These are phyloP conservation scores for Laticauda colubrina DNA, from an alignment of 2,113 vertebrate genomes.

Conservation along the genomic window DNA sequence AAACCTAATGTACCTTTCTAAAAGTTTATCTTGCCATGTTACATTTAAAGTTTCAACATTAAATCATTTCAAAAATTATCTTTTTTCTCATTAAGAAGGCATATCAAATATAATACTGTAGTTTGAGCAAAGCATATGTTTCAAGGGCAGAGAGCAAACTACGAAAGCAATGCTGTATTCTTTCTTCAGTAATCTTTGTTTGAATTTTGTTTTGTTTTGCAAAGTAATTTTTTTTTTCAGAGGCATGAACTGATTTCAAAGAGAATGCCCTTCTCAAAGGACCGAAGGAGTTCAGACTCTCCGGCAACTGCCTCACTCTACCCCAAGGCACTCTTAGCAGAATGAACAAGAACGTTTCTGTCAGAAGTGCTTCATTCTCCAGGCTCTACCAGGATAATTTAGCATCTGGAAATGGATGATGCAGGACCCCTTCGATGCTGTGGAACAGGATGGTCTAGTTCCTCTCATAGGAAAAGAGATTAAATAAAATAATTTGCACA, in stretches of 20 bases:
- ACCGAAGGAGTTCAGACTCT: background rate
- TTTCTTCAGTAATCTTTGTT: background rate
- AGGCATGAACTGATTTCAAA: background rate
- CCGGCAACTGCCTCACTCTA: background rate
- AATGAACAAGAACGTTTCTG: background rate
- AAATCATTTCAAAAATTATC: background rate
- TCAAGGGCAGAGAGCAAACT: background rate
- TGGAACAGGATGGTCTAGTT: background rate
- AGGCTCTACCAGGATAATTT: background rate
- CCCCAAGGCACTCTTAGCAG: background rate
- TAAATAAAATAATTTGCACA: background rate
- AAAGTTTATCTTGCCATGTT: background rate
- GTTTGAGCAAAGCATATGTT: background rate
- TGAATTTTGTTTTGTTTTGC: background rate
- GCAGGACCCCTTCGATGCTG: background rate
- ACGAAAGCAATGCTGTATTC: background rate
- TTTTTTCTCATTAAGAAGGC: background rate
- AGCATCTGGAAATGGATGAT: background rate
- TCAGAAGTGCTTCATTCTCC: background rate
- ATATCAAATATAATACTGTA: background rate
- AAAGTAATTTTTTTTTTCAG: background rate
- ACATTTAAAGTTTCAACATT: background rate
- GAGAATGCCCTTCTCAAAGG: conserved; percentile 4
- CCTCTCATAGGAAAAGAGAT: background rate
- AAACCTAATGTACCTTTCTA: background rate